A percentile compares a stretch with the other conserved stretches of the same genome.
phyloP scores from a whole-genome alignment of 2,797 vertebrate genomes.

The Microtus obscurus region DNA sequence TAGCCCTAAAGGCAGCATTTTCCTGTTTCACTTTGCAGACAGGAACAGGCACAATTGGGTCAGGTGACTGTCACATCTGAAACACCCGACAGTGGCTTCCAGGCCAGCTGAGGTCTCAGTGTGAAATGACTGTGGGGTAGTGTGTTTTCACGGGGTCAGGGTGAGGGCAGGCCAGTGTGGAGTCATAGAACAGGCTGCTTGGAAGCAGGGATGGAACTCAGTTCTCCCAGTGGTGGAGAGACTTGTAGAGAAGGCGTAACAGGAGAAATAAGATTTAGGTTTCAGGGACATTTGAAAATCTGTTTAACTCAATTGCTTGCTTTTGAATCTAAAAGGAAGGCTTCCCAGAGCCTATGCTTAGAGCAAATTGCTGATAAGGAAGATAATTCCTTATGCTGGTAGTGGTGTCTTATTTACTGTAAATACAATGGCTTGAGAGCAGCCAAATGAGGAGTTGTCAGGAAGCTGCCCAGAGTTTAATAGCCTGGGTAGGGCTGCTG shows the following conservation, averaged over 20 bases:
- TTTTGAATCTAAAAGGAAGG: conserved; percentile 61
- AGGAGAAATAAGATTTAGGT: conserved; percentile 38
- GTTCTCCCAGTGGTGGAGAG: neutral
- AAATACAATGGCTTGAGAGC: conserved; percentile 53
- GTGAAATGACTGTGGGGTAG: neutral
- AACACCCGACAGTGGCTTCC: neutral
- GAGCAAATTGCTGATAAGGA: conserved; percentile 63
- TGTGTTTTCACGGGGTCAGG: neutral
- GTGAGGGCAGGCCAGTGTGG: neutral
- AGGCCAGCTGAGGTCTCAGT: neutral
- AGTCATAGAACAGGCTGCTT: neutral
- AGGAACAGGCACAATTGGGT: too few relatives aligned
- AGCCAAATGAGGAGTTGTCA: conserved; percentile 63
- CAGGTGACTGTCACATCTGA: neutral
- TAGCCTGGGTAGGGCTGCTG: neutral
- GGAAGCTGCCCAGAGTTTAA: conserved; percentile 50
- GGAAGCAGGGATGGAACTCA: neutral
- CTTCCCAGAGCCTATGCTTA: conserved; percentile 39
- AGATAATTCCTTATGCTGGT: conserved; percentile 31
- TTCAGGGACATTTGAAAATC: conserved; percentile 18
- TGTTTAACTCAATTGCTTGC: conserved; percentile 68
- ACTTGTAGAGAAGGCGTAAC: neutral
- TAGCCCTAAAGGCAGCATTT: neutral
- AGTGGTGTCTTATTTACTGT: conserved; percentile 39
- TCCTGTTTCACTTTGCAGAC: neutral